Evolutionary conservation across 2,113 vertebrate genomes (phyloP), one percentile per base, ranked within the genome.

Genomic region (Pleuronectes platessa): DNA sequence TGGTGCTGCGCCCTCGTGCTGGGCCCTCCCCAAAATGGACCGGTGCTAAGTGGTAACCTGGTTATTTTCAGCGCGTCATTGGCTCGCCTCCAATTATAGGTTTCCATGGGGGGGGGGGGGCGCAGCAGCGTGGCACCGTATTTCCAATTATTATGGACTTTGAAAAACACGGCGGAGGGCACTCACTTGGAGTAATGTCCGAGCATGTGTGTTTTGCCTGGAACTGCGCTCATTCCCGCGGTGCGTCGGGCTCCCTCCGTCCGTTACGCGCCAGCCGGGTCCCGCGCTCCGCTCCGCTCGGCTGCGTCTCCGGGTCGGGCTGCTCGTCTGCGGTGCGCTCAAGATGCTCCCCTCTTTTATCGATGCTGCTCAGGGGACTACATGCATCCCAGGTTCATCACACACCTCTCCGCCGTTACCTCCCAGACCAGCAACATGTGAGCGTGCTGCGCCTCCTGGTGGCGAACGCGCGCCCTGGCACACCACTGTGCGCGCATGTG

Each of bases 1-100:
- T 79, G 88, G 80, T 81, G 85, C 87, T 90, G 86, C 89, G 83
- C 81, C 88, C 89, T 86, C 88, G 80, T 85, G 81, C 53, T 79
- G 86, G 91, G 88, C 91, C 89, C 90, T 91, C 91, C 90, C 92
- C 87, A 88, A 93, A 92, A 90, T 90, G 90, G 92, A 89, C 92
- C 92, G 90, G 88, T 78, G 87, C 89, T 86, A 70, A 90, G 89
- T 86, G 87, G 85, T 86, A 91, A 93, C 86, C 88, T 93, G 91
- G 82, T 91, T 92, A 92, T 92, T 93, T 91, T 92, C 90, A 91
- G 91, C 83, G 86, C 88, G 88, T 92, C 88, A 90, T 77, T 87
- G 86, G 76, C 81, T 82, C 68, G 65, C 61, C 81, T 92, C 87
- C 86, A 90, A 51, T 87, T 84, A 73, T 81, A 88, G 88, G 67